Base-by-base conservation (phyloP, 2,113 vertebrate genomes). In the Orientallactaga bullata region DNA sequence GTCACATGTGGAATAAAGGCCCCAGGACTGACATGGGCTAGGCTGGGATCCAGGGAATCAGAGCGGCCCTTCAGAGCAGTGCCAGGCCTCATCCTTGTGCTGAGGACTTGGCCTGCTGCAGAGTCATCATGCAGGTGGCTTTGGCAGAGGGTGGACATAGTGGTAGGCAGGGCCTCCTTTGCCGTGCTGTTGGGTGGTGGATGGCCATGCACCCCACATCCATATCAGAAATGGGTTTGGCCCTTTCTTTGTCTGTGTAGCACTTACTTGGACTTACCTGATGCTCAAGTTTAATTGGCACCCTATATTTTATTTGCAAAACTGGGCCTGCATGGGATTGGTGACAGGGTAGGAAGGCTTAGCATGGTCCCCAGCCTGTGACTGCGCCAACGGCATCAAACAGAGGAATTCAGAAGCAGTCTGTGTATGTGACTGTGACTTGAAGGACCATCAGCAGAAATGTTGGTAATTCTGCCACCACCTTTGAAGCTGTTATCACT, bases 61-160 rank as follows among this genome's bases (percentile, higher is more conserved):
- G 37, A 35, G 17, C n/a, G 61, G 23, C 6, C 6, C 32, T 8
- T 60, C 61, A 21, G 42, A 39, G 42, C n/a, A 9, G 37, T 60
- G 4, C 16, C 2, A 3, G 17, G 10, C 13, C 37, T 65, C 2
- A 37, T 69, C 82, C 61, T 39, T 6, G 26, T 69, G 17, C 71
- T 60, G 30, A 32, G 30, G 21, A 60, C 0, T 0, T 18, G 16
- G 23, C 26, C 71, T 58, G 5, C 18, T 5, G 4, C 24, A 24
- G 2, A 10, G 12, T 37, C n/a, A 3, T 3, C 39, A 68, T 68
- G 2, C 24, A 35, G 39, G 39, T 37, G 9, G 10, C 63, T 58
- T 2, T 69, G n/a, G 32, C 16, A 1, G 20, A 1, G 7, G 9
- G 3, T 23, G 28, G 18, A 1, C 23, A 5, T 15, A 26, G 65